phyloP scores from a whole-genome alignment of 2,797 vertebrate species.

The Apogon talboti region DNA sequence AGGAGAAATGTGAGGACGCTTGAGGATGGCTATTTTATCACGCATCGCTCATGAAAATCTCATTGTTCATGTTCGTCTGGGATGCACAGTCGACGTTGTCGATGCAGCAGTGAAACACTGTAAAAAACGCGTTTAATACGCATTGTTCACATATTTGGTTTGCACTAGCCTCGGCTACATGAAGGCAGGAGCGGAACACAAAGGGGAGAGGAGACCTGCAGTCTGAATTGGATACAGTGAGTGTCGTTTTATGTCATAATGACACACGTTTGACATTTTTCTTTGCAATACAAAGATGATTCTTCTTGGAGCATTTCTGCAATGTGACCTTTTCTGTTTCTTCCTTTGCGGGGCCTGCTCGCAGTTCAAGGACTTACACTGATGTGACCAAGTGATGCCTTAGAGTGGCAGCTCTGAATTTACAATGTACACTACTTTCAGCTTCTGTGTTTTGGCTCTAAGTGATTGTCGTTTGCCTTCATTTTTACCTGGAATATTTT shows the following conservation, averaged over 20 bases:
- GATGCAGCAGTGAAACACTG: slow-evolving; percentile 42
- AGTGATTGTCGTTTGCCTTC: slow-evolving; percentile 42
- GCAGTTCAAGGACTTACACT: slow-evolving; percentile 83
- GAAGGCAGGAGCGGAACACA: slow-evolving; percentile 49
- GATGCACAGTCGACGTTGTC: slow-evolving; percentile 42
- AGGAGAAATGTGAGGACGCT: slow-evolving; percentile 65
- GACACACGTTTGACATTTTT: slow-evolving; percentile 17
- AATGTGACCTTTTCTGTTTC: slow-evolving; percentile 79
- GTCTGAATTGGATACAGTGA: slow-evolving; percentile 19
- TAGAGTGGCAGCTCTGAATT: slow-evolving; percentile 73
- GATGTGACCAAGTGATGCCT: slow-evolving; percentile 75
- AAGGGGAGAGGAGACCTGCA: slow-evolving; percentile 42
- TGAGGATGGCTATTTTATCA: slow-evolving; percentile 54
- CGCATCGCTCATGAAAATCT: slow-evolving; percentile 62
- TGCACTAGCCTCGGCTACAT: slow-evolving; percentile 50
- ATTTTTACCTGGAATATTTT: slow-evolving; percentile 34
- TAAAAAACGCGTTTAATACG: slow-evolving; percentile 36
- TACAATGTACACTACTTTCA: slow-evolving; percentile 14
- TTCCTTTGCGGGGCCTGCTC: slow-evolving; percentile 77
- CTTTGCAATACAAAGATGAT: slow-evolving; percentile 46
- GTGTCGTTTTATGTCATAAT: slow-evolving; percentile 26
- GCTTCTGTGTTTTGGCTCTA: slow-evolving; percentile 40
- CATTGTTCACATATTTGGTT: slow-evolving; percentile 51
- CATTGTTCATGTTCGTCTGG: slow-evolving; percentile 51
- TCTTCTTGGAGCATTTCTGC: slow-evolving; percentile 59